Evolutionary conservation across 1,140 invertebrate genomes (phyloP).

Genomic region (Hyles vespertilio): DNA sequence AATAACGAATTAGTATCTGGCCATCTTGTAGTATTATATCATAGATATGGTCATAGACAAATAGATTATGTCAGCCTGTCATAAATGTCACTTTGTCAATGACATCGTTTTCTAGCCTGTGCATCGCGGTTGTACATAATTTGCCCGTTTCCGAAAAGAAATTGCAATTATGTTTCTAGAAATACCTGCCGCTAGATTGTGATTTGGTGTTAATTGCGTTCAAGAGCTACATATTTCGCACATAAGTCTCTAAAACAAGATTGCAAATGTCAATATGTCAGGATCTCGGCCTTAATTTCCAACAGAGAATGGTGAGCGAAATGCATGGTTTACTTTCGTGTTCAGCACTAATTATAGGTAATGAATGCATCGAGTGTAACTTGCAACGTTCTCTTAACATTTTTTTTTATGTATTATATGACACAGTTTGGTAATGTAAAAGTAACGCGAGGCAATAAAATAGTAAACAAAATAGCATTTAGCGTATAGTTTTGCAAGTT

Average conservation of each 20-base stretch:
- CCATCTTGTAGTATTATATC: too few relatives aligned
- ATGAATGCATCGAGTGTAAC: constrained; percentile 3
- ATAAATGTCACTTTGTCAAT: neutral
- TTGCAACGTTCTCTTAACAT: too few relatives aligned
- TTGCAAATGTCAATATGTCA: constrained; percentile 76
- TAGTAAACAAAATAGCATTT: neutral
- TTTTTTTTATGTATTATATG: too few relatives aligned
- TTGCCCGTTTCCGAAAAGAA: constrained; percentile 49
- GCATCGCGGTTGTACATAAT: constrained; percentile 52
- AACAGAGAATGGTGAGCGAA: constrained; percentile 72
- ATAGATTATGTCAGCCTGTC: too few relatives aligned
- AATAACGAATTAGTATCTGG: too few relatives aligned
- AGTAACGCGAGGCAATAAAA: too few relatives aligned
- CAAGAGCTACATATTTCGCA: constrained; percentile 42
- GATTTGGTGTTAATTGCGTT: constrained; percentile 32
- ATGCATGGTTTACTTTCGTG: constrained; percentile 21
- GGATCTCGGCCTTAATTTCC: constrained; percentile 75
- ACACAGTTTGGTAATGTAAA: too few relatives aligned
- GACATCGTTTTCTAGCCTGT: constrained; percentile 17
- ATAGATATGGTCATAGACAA: too few relatives aligned
- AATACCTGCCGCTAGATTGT: constrained; percentile 34
- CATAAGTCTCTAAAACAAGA: constrained; percentile 56
- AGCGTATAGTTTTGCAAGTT: neutral
- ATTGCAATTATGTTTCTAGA: constrained; percentile 54
- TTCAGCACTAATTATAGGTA: constrained; percentile 13